Conservation (phyloP, 1,140 invertebrate genomes). For the Drosophila nikananu region DNA sequence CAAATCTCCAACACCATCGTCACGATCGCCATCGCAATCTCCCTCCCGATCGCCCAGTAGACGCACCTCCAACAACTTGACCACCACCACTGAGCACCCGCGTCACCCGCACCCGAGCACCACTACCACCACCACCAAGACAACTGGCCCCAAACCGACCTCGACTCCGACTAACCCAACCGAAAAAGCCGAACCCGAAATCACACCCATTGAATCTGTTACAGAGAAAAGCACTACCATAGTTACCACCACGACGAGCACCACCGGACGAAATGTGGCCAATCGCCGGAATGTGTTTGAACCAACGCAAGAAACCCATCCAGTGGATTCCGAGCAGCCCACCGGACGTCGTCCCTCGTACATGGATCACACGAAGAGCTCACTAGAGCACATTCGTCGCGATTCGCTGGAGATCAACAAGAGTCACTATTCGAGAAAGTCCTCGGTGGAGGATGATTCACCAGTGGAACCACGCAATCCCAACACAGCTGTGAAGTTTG, state of each 20-base stretch:
- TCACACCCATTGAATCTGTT: conserved; percentile 69
- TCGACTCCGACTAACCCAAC: conserved; percentile 30
- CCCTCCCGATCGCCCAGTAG: conserved; percentile 48
- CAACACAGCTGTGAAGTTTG: conserved; percentile 87
- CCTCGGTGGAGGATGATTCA: conserved; percentile 66
- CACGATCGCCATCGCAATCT: conserved; percentile 28
- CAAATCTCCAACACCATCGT: conserved; percentile 12
- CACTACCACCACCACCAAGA: conserved; percentile 54
- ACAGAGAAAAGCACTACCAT: conserved; percentile 49
- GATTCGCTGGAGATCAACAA: conserved; percentile 82
- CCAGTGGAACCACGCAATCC: conserved; percentile 64
- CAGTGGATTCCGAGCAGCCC: conserved; percentile 7
- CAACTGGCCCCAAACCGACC: conserved; percentile 31
- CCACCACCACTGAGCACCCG: conserved; percentile 68
- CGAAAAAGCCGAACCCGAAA: conserved; percentile 61
- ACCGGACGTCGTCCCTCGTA: conserved; percentile 75
- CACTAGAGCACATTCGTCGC: conserved; percentile 79
- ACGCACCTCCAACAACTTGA: conserved; percentile 35
- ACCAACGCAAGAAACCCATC: background rate
- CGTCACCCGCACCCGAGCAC: conserved; percentile 47
- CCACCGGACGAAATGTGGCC: conserved; percentile 62
- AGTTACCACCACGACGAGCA: conserved; percentile 10
- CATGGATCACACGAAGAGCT: conserved; percentile 84
- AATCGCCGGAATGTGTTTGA: conserved; percentile 76
- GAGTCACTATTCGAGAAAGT: conserved; percentile 74